These are phyloP conservation scores for Carabus problematicus DNA, from an alignment of 2,888 invertebrate genomes.

Conservation along the genomic window DNA sequence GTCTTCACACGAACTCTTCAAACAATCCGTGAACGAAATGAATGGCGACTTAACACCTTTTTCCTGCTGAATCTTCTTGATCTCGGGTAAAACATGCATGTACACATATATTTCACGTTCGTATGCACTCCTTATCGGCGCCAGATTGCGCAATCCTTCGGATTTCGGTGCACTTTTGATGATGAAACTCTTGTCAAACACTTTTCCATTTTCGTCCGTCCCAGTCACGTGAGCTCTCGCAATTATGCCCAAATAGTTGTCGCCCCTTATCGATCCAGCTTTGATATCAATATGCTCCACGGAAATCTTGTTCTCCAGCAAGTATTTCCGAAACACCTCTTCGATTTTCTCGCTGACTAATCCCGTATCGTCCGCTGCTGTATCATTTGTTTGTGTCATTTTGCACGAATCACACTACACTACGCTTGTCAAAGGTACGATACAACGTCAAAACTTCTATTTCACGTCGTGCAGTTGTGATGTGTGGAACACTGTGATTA, in stretches of 20 bases:
- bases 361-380: not conserved
- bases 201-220: slow-evolving; percentile 38
- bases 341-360: slow-evolving; percentile 26
- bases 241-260: slow-evolving; percentile 51
- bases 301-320: slow-evolving; percentile 37
- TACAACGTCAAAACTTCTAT: not conserved
- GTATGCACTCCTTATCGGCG: slow-evolving; percentile 48
- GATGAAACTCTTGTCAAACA: slow-evolving; percentile 42
- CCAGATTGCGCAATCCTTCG: slow-evolving; percentile 45
- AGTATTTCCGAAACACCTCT: slow-evolving; percentile 29
- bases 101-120: slow-evolving; percentile 51
- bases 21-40: slow-evolving; percentile 43
- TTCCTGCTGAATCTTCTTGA: slow-evolving; percentile 48
- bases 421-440: not conserved
- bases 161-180: slow-evolving; percentile 49
- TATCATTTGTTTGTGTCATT: slow-evolving; percentile 23
- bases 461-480: not conserved
- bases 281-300: slow-evolving; percentile 43
- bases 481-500: not conserved
- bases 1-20: slow-evolving; percentile 43
- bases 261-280: slow-evolving; percentile 48
- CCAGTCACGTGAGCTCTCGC: slow-evolving; percentile 45
- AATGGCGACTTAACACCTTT: slow-evolving; percentile 44
- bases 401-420: not conserved
- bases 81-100: slow-evolving; percentile 48